These are phyloP conservation scores for Poeciliopsis turrubarensis DNA, from an alignment of 2,113 vertebrate species.

Conservation along the genomic window DNA sequence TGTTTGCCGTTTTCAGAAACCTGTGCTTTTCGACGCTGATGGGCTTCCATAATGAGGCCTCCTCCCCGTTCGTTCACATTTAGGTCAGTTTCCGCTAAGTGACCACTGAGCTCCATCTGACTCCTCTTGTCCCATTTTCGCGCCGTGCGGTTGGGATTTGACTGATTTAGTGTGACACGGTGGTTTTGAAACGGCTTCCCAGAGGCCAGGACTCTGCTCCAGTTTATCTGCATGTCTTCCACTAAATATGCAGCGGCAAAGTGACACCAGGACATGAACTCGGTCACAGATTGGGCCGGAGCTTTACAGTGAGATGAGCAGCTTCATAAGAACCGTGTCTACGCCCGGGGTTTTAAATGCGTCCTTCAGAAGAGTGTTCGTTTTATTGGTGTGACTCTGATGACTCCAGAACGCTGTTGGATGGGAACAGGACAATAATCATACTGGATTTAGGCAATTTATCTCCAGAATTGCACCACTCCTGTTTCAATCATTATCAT, in stretches of 20 bases:
- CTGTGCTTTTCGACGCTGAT: neutral
- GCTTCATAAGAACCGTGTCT: neutral
- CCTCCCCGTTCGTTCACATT: conserved; percentile 4
- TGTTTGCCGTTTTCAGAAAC: neutral
- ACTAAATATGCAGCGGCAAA: conserved; percentile 18
- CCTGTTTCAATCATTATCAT: too few species aligned
- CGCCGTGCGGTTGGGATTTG: conserved; percentile 40
- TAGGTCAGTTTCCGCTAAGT: conserved; percentile 49
- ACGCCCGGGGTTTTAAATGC: neutral
- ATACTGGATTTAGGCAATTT: neutral
- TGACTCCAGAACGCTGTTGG: neutral
- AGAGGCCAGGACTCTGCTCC: conserved; percentile 31
- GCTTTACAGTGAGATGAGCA: neutral
- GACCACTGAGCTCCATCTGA: conserved; percentile 45
- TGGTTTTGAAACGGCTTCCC: conserved; percentile 53
- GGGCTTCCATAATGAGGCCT: neutral
- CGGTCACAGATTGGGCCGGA: neutral
- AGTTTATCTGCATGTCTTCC: conserved; percentile 26
- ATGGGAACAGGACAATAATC: neutral
- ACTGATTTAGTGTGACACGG: conserved; percentile 58
- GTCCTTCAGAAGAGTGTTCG: neutral
- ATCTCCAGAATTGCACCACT: too few species aligned
- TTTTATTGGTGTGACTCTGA: neutral
- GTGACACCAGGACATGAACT: conserved; percentile 12
- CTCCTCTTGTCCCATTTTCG: conserved; percentile 45